Evolutionary conservation across 2,797 vertebrate species (phyloP).

Genomic region (Alosa sapidissima): DNA sequence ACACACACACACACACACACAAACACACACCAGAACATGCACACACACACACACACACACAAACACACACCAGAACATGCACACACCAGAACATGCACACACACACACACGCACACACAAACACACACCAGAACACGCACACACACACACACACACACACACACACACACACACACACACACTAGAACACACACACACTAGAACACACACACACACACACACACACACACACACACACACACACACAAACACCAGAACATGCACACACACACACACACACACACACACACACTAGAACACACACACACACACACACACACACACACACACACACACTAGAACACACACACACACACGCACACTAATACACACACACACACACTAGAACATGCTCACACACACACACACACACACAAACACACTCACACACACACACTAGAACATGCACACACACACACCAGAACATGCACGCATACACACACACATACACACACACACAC

Average conservation of each 20-base stretch:
- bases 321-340: no score
- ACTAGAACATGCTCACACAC: background rate
- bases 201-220: background rate
- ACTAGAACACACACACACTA: background rate
- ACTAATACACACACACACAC: background rate
- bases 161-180: background rate
- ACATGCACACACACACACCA: background rate
- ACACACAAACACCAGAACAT: background rate
- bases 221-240: background rate
- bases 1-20: background rate
- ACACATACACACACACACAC: background rate
- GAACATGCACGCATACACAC: background rate
- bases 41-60: background rate
- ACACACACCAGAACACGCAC: background rate
- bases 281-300: no score
- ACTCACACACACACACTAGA: background rate
- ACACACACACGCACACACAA: background rate
- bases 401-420: background rate
- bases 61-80: background rate
- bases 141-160: background rate
- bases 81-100: background rate
- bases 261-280: background rate
- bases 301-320: no score
- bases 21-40: background rate
- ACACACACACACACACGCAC: background rate